Evolutionary conservation across 2,113 vertebrate species (phyloP).

Genomic region (Psilopsiagon aymara): DNA sequence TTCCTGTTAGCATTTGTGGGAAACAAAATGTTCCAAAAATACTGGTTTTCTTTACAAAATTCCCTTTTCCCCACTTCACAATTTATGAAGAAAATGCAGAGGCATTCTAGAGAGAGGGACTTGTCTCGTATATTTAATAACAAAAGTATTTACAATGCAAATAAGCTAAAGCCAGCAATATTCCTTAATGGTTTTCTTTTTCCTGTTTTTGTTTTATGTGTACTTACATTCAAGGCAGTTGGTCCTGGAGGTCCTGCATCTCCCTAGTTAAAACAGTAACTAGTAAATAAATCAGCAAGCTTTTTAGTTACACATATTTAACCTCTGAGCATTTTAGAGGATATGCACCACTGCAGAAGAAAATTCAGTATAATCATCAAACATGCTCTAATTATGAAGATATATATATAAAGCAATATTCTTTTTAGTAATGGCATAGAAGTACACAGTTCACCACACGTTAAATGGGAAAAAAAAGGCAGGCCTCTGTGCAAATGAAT

Average conservation of each 20-base stretch:
- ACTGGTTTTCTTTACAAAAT: background rate
- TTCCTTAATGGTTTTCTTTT: background rate
- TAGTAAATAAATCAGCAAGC: background rate
- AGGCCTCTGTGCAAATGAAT: background rate
- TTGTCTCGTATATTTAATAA: background rate
- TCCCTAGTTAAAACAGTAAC: constrained; percentile 71
- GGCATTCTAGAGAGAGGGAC: background rate
- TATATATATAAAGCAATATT: background rate
- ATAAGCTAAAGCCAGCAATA: background rate
- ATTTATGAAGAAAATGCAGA: background rate
- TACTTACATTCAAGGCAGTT: constrained; percentile 75
- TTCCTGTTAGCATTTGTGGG: background rate
- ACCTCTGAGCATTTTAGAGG: background rate
- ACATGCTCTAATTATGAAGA: background rate
- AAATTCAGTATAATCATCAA: background rate
- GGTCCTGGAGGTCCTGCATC: constrained; percentile 78
- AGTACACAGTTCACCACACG: background rate
- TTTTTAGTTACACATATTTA: background rate
- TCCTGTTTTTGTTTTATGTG: background rate
- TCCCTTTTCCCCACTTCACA: background rate
- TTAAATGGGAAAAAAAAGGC: background rate
- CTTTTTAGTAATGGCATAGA: background rate
- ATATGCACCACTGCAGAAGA: background rate
- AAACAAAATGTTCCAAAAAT: background rate
- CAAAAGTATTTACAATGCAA: background rate